Evolutionary conservation across 1,140 invertebrate genomes (phyloP), one percentile per base, ranked within the genome.

Genomic region (Drosophila fuyamai): DNA sequence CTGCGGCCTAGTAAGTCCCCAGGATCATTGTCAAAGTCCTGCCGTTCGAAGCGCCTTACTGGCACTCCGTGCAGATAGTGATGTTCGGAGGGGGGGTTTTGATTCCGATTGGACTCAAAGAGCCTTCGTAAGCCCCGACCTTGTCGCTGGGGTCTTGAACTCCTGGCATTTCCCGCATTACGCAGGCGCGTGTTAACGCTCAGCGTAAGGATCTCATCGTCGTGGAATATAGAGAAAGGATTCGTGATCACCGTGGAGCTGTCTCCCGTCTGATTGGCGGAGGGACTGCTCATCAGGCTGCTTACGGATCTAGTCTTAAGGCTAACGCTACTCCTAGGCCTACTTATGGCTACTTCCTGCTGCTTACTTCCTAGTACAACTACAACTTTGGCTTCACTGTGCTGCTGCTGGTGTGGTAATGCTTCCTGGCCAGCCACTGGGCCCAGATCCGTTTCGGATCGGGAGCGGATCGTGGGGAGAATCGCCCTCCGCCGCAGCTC

Each of bases 301-400:
- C 82, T 90, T 81, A 86, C 56, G 47, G 82, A 83, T 84, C 88
- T 90, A 68, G 86, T 83, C 88, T 90, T 89, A 90, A 67, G 59
- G 63, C 46, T 82, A 81, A 51, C 60, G 48, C 46, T 74, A 59
- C 53, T 71, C 41, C 58, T 85, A 81, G 47, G 41, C 43, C 62
- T 83, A 80, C 76, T 89, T 88, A 88, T 51, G 50, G 78, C 77
- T 91, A 91, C 51, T 79, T 91, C 55, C 41, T 79, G 62, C 61
- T 86, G 82, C 83, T 92, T 92, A 91, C 81, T 88, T 61, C 85
- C 88, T 91, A 92, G 70, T 85, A 91, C 83, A 90, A 89, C 90
- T 92, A 92, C 90, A 83, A 85, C 81, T 85, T 90, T 92, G 76
- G 85, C 89, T 85, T 91, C 89, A 90, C 67, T 76, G 77, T 84